Base-by-base conservation (phyloP, 2,888 invertebrate genomes). In the Apotomis betuletana region DNA sequence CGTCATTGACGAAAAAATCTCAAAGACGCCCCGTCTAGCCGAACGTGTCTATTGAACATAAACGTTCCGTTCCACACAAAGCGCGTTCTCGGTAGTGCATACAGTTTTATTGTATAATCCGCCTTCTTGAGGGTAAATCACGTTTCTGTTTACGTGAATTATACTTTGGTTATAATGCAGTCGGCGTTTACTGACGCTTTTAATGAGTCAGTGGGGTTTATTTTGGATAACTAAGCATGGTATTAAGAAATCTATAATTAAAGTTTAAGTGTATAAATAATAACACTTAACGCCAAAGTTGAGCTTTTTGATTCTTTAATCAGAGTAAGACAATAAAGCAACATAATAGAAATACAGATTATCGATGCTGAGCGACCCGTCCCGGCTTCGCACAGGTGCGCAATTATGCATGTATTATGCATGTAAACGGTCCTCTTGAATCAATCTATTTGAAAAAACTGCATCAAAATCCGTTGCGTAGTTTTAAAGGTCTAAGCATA, bases 11-110 rank as follows among this genome's bases (percentile, higher is more conserved):
- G 65, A 70, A 70, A 70, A 71, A 71, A 41, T 74, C 74, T 75
- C 77, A 78, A 80, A 77, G 79, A 76, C 77, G 73, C 74, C 74
- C 74, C 77, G 71, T 75, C 73, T 69, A 75, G 75, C 73, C 75
- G 59, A 75, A 82, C 82, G 82, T 83, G 81, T 82, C 80, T 69
- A 69, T 65, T 74, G 70, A 74, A 77, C 71, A 71, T 77, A 74
- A 75, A 76, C 77, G 77, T 79, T 83, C 81, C 78, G 77, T 79
- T 78, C 76, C 77, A 74, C 77, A 75, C 73, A 80, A 78, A 78
- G 72, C 74, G 44, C 41, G 76, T 81, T 80, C 80, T 70, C 73
- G 72, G 74, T 77, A 77, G 69, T 62, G 69, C 55, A 62, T 67
- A 67, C 74, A 67, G 63, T 77, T 77, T 79, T 75, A 79, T 75